Percentiles rank a stretch among this genome's conserved stretches.
Evolutionary conservation across 92 coral and sea anemone species (phyloP).

Genomic region (Epizoanthus ramosus): DNA sequence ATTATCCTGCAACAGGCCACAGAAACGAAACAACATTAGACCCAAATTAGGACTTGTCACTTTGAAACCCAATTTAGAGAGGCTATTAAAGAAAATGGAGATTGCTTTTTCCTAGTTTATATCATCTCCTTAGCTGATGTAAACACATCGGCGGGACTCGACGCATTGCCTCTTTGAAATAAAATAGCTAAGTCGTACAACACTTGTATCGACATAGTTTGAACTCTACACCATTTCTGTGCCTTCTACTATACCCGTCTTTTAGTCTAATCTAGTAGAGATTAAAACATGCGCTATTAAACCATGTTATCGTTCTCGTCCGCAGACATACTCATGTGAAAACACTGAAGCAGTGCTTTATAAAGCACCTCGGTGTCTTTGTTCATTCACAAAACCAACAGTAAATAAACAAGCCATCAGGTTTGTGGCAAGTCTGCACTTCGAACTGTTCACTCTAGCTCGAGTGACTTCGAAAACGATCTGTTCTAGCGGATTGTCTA

Average conservation of each 20-base stretch:
- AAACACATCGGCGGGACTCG: not conserved
- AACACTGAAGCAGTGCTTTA: not conserved
- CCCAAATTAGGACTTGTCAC: not conserved
- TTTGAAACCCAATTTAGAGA: conserved; percentile 34
- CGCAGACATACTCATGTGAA: not conserved
- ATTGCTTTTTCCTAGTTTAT: not conserved
- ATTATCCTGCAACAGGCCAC: not conserved
- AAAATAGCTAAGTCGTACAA: conserved; percentile 25
- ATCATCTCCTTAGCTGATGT: not conserved
- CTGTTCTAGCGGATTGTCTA: not conserved
- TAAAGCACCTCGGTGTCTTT: conserved; percentile 2
- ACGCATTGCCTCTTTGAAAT: conserved; percentile 33
- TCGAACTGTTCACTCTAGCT: not conserved
- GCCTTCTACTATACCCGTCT: not conserved
- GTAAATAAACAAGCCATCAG: not conserved
- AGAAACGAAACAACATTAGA: conserved; percentile 13
- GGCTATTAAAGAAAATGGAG: not conserved
- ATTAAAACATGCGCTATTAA: not conserved
- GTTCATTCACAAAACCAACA: not conserved
- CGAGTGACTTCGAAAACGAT: not conserved
- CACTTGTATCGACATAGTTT: conserved; percentile 10
- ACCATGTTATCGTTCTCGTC: not conserved
- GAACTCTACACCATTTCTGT: not conserved
- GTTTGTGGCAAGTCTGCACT: not conserved
- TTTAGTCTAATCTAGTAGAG: conserved; percentile 11